Conservation (phyloP, 2,797 vertebrate genomes). For the Pipistrellus pygmaeus region DNA sequence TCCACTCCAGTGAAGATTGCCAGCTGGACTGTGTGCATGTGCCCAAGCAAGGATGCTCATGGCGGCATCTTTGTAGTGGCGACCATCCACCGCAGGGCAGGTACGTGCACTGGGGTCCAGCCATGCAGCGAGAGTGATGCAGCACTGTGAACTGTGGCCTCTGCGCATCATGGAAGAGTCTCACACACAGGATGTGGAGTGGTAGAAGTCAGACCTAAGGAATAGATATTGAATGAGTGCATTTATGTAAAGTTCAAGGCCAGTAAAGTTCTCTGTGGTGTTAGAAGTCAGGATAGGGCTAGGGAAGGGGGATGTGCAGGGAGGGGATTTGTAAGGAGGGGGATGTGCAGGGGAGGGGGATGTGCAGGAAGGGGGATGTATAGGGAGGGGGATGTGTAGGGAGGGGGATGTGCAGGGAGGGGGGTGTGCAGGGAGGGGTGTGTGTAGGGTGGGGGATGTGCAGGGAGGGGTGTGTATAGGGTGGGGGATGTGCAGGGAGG, state of each 20-base stretch:
- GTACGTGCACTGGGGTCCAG: too few species aligned
- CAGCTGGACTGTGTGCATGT: neutral
- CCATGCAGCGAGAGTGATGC: rapidly evolving
- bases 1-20: too few species aligned
- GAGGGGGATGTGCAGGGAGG: neutral
- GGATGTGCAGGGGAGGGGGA: too few species aligned
- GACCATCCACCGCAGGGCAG: neutral
- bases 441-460: too few species aligned
- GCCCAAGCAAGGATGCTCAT: rapidly evolving
- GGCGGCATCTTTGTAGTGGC: neutral
- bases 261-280: neutral
- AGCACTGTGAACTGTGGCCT: neutral
- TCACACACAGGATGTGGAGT: neutral
- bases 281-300: neutral
- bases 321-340: too few species aligned
- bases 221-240: neutral
- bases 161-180: neutral
- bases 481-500: too few species aligned
- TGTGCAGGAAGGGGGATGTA: too few species aligned
- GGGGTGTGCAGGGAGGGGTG: neutral
- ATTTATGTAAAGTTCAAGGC: neutral
- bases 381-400: too few species aligned
- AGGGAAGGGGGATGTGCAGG: neutral
- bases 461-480: too few species aligned
- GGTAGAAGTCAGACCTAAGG: neutral